Conservation (phyloP, 2,797 vertebrate species). For the Enteromius fasciolatus region DNA sequence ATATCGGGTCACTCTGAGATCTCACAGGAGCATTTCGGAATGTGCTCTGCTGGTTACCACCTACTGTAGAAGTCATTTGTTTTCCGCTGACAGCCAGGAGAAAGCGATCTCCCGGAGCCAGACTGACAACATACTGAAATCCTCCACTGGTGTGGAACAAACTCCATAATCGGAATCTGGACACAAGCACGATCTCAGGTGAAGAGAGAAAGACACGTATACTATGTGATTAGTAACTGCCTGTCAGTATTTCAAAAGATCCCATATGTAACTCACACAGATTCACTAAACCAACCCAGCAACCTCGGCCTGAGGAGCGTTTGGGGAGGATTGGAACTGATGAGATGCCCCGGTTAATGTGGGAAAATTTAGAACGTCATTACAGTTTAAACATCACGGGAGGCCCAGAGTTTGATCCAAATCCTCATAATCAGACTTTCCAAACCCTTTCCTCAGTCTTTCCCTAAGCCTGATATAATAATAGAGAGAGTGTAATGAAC, state of each 20-base stretch:
- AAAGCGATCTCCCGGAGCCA: constrained; percentile 42
- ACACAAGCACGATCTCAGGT: constrained; percentile 32
- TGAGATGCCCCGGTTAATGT: constrained; percentile 48
- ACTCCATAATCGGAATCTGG: constrained; percentile 15
- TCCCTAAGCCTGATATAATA: constrained; percentile 31
- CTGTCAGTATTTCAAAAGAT: not conserved
- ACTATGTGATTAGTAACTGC: constrained; percentile 28
- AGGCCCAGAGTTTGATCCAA: constrained; percentile 44
- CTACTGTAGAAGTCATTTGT: constrained; percentile 73
- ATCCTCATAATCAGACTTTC: constrained; percentile 34
- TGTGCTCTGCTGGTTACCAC: constrained; percentile 72
- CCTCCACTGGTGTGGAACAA: constrained; percentile 26
- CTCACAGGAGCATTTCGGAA: constrained; percentile 69
- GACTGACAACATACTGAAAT: constrained; percentile 35
- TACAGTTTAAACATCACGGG: constrained; percentile 34
- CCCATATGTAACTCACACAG: constrained; percentile 12
- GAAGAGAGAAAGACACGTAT: constrained; percentile 40
- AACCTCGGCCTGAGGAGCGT: constrained; percentile 14
- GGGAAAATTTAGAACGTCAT: constrained; percentile 49
- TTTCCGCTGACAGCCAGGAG: constrained; percentile 68
- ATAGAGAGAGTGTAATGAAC: constrained; percentile 33
- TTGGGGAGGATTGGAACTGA: constrained; percentile 40
- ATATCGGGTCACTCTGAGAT: constrained; percentile 71
- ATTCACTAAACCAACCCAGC: not conserved
- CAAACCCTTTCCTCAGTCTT: constrained; percentile 38